Conservation (phyloP, 2,113 vertebrate genomes). For the Centropristis striata region DNA sequence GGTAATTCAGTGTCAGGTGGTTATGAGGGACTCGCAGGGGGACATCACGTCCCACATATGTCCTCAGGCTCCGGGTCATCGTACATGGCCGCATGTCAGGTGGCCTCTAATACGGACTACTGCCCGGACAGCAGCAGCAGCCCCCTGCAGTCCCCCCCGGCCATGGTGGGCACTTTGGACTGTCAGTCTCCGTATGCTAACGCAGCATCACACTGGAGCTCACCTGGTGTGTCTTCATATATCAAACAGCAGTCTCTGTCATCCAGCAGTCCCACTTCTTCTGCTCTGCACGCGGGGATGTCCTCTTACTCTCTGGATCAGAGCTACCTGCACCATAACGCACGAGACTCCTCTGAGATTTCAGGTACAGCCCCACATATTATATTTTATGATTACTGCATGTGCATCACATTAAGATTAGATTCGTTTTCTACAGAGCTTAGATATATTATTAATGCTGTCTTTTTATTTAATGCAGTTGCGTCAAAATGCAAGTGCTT, state of each 20-base stretch:
- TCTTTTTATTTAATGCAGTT: not conserved
- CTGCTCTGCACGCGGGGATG: conserved; percentile 89
- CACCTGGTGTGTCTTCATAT: conserved; percentile 91
- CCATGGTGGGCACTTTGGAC: conserved; percentile 91
- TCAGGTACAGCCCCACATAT: conserved; percentile 87
- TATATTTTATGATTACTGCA: not conserved
- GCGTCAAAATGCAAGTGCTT: not conserved
- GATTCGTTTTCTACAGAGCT: not conserved
- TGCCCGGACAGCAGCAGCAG: conserved; percentile 93
- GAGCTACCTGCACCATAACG: conserved; percentile 92
- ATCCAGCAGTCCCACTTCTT: conserved; percentile 84
- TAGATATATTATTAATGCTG: not conserved
- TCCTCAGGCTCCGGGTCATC: conserved; percentile 91
- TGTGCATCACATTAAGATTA: not conserved
- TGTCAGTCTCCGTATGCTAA: conserved; percentile 92
- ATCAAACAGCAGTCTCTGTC: conserved; percentile 93
- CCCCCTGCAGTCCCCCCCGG: conserved; percentile 91
- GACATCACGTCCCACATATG: conserved; percentile 92
- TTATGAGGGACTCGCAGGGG: conserved; percentile 88
- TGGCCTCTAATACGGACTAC: conserved; percentile 87
- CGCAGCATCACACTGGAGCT: conserved; percentile 91
- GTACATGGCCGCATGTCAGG: conserved; percentile 94
- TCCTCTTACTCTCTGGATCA: conserved; percentile 94
- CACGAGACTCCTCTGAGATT: conserved; percentile 89
- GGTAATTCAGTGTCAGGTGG: conserved; percentile 85